Conservation (phyloP, 1,140 invertebrate species). For the Nephila pilipes region DNA sequence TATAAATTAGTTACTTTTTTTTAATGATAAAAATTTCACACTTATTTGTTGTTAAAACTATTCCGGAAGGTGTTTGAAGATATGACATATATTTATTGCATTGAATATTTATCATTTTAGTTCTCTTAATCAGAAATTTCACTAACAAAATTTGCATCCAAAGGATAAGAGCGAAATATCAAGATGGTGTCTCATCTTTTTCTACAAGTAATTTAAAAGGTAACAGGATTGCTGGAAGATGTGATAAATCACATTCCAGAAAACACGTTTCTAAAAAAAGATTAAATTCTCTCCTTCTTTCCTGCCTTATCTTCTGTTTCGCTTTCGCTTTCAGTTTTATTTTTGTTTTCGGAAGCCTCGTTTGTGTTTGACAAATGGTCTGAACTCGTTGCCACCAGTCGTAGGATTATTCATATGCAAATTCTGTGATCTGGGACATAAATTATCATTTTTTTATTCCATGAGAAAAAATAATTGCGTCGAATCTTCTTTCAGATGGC, state of each 20-base stretch:
- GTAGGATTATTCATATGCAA: not conserved
- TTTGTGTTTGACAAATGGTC: slow-evolving; percentile 30
- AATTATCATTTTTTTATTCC: not conserved
- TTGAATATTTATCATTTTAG: too few relatives aligned
- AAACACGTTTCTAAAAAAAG: not conserved
- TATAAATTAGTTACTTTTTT: too few relatives aligned
- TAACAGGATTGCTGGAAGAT: slow-evolving; percentile 23
- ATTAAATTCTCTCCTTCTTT: slow-evolving; percentile 18
- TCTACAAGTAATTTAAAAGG: slow-evolving; percentile 41
- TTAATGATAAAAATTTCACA: too few relatives aligned
- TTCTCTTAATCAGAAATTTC: too few relatives aligned
- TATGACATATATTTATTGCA: too few relatives aligned
- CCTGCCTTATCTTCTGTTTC: not conserved
- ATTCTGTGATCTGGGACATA: slow-evolving; percentile 5
- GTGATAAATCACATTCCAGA: slow-evolving; percentile 44
- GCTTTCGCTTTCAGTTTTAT: not conserved
- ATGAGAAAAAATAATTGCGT: not conserved
- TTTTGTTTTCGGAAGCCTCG: slow-evolving; percentile 34
- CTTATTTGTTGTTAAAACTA: too few relatives aligned
- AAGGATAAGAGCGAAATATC: not conserved
- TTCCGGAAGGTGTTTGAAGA: too few relatives aligned
- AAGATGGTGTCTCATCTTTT: not conserved
- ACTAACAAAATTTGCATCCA: not conserved
- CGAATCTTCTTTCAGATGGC: not conserved
- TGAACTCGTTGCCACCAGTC: not conserved